Percentiles rank a stretch among this genome's conserved stretches.
These are phyloP conservation scores for Cenopis cana DNA, from an alignment of 2,888 invertebrate species.

Conservation along the genomic window DNA sequence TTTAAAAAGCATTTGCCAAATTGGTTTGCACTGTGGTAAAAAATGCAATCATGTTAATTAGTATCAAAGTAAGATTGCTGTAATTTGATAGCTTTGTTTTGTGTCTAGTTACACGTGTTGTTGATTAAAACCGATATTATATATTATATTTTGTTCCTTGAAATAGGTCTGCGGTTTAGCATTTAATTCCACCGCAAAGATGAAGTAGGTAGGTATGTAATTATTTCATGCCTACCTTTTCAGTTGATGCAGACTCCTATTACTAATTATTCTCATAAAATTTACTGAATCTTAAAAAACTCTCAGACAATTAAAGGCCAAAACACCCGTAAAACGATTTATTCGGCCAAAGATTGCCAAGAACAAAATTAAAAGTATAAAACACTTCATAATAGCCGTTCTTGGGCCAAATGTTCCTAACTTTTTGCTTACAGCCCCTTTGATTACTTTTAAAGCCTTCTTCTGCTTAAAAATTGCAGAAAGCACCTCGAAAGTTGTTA, in stretches of 20 bases:
- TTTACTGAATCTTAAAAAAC: slow-evolving; percentile 28
- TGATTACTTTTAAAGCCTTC: slow-evolving; percentile 80
- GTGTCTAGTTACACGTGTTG: slow-evolving; percentile 6
- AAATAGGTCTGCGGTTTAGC: neutral
- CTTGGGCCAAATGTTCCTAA: slow-evolving; percentile 71
- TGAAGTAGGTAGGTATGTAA: too few relatives aligned
- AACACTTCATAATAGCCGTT: slow-evolving; percentile 71
- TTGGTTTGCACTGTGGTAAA: slow-evolving; percentile 72
- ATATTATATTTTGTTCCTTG: too few relatives aligned
- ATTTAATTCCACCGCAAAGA: too few relatives aligned
- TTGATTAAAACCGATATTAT: too few relatives aligned
- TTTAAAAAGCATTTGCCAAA: slow-evolving; percentile 80
- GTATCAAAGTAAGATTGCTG: slow-evolving; percentile 47
- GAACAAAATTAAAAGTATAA: slow-evolving; percentile 74
- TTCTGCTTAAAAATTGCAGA: slow-evolving; percentile 69
- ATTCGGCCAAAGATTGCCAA: slow-evolving; percentile 59
- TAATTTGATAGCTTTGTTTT: slow-evolving; percentile 35
- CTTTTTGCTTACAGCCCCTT: slow-evolving; percentile 68
- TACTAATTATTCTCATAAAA: slow-evolving; percentile 10
- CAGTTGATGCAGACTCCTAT: neutral
- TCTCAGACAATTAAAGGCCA: slow-evolving; percentile 43
- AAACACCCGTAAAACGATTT: slow-evolving; percentile 51
- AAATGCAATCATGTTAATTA: slow-evolving; percentile 48
- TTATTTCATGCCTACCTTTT: too few relatives aligned
- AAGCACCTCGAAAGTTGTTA: slow-evolving; percentile 67